Evolutionary conservation across 2,888 invertebrate genomes (phyloP), one percentile per base, ranked within the genome.

Genomic region (Malthinus seriepunctatus): DNA sequence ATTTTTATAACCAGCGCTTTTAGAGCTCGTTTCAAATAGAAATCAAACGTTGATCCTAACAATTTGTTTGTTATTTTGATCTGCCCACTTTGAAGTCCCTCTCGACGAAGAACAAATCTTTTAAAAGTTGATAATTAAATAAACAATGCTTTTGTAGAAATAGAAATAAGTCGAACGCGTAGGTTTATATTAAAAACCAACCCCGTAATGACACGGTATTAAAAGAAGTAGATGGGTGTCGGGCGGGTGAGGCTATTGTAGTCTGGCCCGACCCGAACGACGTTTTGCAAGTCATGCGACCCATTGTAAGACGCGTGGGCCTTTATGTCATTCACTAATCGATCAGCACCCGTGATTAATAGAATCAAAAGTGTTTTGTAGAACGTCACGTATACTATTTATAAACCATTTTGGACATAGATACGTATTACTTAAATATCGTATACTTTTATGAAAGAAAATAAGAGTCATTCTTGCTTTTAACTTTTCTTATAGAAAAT

Each of bases 291-390:
- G 68, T 68, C 67, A 68, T 65, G 58, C 60, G 60, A 63, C 56
- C 67, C 65, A 68, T 63, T 63, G 61, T 56, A 45, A 42, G 55
- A 53, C 55, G 58, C 56, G 64, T 63, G 64, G 65, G 62, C 60
- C 60, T 60, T 59, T 63, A 62, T 64, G 67, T 69, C 70, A 70
- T 70, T 69, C 70, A 70, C 67, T 65, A 69, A 69, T 69, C 69
- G 69, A 69, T 68, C 63, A 69, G 60, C 60, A 60, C 60, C 39
- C 63, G 65, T 67, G 67, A 67, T 68, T 67, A 68, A 67, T 67
- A 66, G 65, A 67, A 64, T 62, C 56, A 23, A 23, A 23, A 56
- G 56, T 62, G 66, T 65, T 67, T 66, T 68, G 66, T 68, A 64
- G 62, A 63, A 59, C 64, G 65, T 68, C 68, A 68, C 68, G 67